Evolutionary conservation across 2,888 invertebrate genomes (phyloP).

Genomic region (Drosophila gaucha): DNA sequence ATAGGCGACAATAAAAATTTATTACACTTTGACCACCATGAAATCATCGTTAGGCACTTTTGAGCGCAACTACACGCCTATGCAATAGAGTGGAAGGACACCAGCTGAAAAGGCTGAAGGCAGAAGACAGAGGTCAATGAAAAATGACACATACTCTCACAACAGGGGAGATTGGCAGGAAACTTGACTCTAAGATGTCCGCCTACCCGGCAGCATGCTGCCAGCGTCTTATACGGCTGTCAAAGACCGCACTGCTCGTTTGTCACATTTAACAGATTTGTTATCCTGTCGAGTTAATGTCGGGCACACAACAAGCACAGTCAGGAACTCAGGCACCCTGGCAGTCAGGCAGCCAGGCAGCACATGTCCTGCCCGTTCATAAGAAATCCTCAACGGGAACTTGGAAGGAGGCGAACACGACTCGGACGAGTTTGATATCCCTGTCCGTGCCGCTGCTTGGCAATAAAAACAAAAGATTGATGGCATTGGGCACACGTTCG

Average conservation of each 20-base stretch:
- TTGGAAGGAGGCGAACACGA: constrained; percentile 28
- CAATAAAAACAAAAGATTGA: constrained; percentile 82
- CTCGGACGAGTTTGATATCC: constrained; percentile 15
- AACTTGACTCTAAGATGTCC: constrained; percentile 66
- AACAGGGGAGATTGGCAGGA: constrained; percentile 38
- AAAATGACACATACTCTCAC: constrained; percentile 51
- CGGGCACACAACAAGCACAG: constrained; percentile 68
- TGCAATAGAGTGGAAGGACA: constrained; percentile 34
- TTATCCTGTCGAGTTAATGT: constrained; percentile 84
- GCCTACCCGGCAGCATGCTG: constrained; percentile 22
- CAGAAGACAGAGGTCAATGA: constrained; percentile 70
- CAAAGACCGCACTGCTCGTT: constrained; percentile 79
- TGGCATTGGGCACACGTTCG: constrained; percentile 82
- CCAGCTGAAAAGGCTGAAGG: constrained; percentile 28
- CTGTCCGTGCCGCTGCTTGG: constrained; percentile 48
- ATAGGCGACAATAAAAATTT: constrained; percentile 79
- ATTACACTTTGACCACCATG: constrained; percentile 84
- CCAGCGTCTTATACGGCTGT: constrained; percentile 58
- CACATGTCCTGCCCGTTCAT: constrained; percentile 61
- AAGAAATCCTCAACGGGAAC: constrained; percentile 67
- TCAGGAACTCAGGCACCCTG: constrained; percentile 21
- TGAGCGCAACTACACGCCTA: constrained; percentile 56
- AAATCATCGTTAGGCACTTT: constrained; percentile 82
- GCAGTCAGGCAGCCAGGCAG: constrained; percentile 5
- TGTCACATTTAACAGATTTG: constrained; percentile 84